phyloP scores from a whole-genome alignment of 2,888 invertebrate species.

The Diadegma fenestrale region DNA sequence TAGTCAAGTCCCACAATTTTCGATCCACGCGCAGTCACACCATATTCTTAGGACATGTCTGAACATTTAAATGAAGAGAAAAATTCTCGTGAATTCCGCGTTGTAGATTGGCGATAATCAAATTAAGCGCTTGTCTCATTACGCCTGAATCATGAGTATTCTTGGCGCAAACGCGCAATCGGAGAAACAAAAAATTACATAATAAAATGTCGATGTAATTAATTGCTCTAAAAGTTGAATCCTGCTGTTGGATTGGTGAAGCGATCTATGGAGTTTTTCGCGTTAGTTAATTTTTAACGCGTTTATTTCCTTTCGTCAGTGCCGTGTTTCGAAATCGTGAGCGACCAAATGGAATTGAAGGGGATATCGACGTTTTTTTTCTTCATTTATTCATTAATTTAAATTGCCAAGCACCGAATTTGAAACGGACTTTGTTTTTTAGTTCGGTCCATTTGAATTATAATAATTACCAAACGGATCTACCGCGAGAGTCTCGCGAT shows the following conservation, averaged over 20 bases:
- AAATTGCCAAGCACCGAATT: not conserved
- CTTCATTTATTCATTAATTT: not conserved
- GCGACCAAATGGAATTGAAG: conserved; percentile 4
- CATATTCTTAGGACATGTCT: not conserved
- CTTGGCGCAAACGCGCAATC: conserved; percentile 23
- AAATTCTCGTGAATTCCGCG: conserved; percentile 54
- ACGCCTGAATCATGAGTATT: conserved; percentile 49
- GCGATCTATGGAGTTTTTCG: not conserved
- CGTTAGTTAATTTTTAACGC: not conserved
- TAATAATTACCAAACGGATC: conserved; percentile 67
- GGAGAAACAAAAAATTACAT: conserved; percentile 1
- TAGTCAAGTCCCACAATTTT: conserved; percentile 59
- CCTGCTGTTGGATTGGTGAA: not conserved
- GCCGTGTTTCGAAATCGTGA: not conserved
- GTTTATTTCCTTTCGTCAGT: not conserved
- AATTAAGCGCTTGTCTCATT: conserved; percentile 64
- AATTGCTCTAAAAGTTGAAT: not conserved
- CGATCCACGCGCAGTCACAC: conserved; percentile 23
- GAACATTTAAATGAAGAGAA: conserved; percentile 7
- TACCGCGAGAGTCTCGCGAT: conserved; percentile 9
- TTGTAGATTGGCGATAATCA: conserved; percentile 66
- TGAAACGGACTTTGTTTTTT: not conserved
- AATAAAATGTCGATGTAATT: not conserved
- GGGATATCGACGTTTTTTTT: not conserved
- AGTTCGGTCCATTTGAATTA: conserved; percentile 8